phyloP scores from a whole-genome alignment of 2,797 vertebrate species.

The Clarias laeviceps region DNA sequence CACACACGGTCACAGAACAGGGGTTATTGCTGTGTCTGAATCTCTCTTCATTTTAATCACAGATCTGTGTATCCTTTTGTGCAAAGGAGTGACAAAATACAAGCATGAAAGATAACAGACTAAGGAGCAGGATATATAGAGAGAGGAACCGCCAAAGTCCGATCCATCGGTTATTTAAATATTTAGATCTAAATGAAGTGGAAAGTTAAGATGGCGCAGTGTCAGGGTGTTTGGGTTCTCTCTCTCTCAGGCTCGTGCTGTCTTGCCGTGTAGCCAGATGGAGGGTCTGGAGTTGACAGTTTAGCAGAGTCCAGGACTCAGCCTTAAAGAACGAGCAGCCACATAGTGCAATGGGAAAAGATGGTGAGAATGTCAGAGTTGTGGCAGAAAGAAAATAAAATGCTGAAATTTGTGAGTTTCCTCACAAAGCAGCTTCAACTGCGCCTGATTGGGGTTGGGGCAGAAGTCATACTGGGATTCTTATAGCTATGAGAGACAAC shows the following conservation, averaged over 20 bases:
- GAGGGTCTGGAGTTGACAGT: conserved; percentile 27
- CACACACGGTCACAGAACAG: conserved; percentile 10
- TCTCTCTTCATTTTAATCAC: conserved; percentile 12
- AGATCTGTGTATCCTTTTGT: conserved; percentile 32
- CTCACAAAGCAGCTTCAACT: neutral
- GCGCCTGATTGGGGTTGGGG: neutral
- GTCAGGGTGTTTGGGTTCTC: conserved; percentile 7
- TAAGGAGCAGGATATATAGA: neutral
- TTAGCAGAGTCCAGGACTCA: conserved; percentile 25
- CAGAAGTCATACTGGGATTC: neutral
- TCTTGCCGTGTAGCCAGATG: conserved; percentile 25
- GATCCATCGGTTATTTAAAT: conserved; percentile 20
- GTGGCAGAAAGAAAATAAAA: neutral
- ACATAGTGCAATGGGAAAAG: neutral
- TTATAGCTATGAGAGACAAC: neutral
- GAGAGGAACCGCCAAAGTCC: neutral
- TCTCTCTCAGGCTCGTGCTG: neutral
- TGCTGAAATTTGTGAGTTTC: neutral
- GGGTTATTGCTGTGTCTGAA: conserved; percentile 24
- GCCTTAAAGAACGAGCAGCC: conserved; percentile 6
- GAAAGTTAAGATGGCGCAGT: neutral
- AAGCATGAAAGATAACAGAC: neutral
- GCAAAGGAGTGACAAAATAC: conserved; percentile 30
- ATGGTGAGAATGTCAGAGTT: conserved; percentile 3
- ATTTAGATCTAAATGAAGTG: conserved; percentile 28